Conservation (phyloP, 2,888 invertebrate genomes). For the Melolontha melolontha region DNA sequence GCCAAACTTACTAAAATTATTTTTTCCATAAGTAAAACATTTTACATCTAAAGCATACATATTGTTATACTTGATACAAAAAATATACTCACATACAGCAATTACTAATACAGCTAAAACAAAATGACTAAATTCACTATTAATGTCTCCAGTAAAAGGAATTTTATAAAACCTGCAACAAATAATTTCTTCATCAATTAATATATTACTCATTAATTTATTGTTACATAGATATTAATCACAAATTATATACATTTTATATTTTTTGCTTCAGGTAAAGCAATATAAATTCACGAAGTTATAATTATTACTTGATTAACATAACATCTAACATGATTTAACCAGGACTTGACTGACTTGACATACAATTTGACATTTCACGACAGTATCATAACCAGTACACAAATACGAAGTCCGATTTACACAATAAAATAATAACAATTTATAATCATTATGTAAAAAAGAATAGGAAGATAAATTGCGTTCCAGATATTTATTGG, state of each 20-base stretch:
- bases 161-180: conserved; percentile 65
- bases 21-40: too few relatives aligned
- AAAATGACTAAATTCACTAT: conserved; percentile 85
- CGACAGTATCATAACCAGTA: too few relatives aligned
- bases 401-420: too few relatives aligned
- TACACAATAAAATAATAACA: too few relatives aligned
- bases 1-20: conserved; percentile 70
- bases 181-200: conserved; percentile 2
- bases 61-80: background rate
- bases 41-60: background rate
- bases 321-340: conserved; percentile 25
- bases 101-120: conserved; percentile 67
- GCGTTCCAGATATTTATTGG: too few relatives aligned
- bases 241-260: conserved; percentile 37
- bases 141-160: conserved; percentile 85
- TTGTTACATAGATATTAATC: conserved; percentile 1
- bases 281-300: conserved; percentile 6
- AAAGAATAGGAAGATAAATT: too few relatives aligned
- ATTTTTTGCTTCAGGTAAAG: conserved; percentile 3
- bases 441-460: too few relatives aligned
- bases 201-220: background rate
- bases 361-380: conserved; percentile 21
- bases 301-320: conserved; percentile 21
- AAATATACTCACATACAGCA: conserved; percentile 58
- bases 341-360: conserved; percentile 24